Conservation (phyloP, 2,113 vertebrate species). For the Galemys pyrenaicus region DNA sequence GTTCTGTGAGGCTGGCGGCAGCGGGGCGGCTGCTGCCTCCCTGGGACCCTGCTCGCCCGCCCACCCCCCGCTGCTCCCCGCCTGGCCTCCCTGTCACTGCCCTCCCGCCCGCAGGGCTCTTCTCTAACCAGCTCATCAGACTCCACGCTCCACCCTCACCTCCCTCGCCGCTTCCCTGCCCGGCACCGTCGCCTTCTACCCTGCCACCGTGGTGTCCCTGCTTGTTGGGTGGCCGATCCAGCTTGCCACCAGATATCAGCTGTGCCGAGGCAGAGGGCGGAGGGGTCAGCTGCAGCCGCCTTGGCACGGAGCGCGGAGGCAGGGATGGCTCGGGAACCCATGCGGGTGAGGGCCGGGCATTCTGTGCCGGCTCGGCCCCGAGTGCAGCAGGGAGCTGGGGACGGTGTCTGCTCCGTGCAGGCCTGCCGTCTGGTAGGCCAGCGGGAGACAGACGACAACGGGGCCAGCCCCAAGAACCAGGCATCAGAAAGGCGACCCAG, state of each 20-base stretch:
- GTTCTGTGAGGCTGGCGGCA: fast-evolving
- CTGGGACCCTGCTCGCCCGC: too few relatives aligned
- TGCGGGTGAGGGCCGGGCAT: background rate
- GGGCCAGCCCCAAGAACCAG: background rate
- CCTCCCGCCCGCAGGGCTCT: background rate
- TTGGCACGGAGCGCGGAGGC: background rate
- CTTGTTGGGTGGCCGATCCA: background rate
- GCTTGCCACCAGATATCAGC: background rate
- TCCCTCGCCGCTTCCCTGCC: background rate
- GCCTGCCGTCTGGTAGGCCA: background rate
- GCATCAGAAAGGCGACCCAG: background rate
- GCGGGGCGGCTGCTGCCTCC: background rate
- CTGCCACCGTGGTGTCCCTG: fast-evolving
- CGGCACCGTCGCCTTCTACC: fast-evolving
- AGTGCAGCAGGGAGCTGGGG: background rate
- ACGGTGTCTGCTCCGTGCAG: background rate
- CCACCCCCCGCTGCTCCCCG: background rate
- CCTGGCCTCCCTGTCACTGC: too few relatives aligned
- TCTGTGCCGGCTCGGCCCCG: background rate
- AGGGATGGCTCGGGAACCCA: background rate
- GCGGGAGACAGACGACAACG: background rate
- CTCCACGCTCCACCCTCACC: background rate
- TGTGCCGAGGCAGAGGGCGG: background rate
- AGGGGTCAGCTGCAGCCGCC: background rate
- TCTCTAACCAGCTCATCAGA: too few relatives aligned